phyloP scores from a whole-genome alignment of 2,113 vertebrate genomes.

The Scolopax mira region DNA sequence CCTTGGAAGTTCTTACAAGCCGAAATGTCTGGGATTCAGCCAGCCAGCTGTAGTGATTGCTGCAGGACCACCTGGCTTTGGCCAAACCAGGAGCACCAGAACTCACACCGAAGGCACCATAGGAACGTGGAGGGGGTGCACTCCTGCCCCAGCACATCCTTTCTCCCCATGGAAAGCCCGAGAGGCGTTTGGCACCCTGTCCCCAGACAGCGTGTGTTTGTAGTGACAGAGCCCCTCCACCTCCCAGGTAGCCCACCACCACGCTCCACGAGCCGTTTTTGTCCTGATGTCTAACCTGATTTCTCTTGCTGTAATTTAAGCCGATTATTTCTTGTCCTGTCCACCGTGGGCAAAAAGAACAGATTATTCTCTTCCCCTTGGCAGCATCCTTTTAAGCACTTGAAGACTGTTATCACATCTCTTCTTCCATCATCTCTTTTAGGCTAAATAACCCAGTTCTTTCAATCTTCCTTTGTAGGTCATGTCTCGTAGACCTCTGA shows the following conservation, averaged over 20 bases:
- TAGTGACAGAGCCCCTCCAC: background rate
- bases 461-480: slow-evolving; percentile 70
- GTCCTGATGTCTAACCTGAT: slow-evolving; percentile 51
- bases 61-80: background rate
- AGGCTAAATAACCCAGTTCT: slow-evolving; percentile 68
- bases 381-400: slow-evolving; percentile 62
- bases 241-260: background rate
- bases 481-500: slow-evolving; percentile 61
- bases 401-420: slow-evolving; percentile 62
- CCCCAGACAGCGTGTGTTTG: background rate
- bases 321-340: slow-evolving; percentile 63
- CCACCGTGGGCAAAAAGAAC: slow-evolving; percentile 50
- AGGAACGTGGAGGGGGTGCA: background rate
- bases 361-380: slow-evolving; percentile 60
- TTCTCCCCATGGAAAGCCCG: background rate
- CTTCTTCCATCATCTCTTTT: slow-evolving; percentile 66
- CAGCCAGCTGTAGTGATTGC: background rate
- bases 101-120: rapidly evolving
- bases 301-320: slow-evolving; percentile 62
- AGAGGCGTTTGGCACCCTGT: background rate
- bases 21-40: background rate
- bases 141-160: background rate
- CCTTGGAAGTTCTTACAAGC: background rate
- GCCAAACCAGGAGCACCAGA: background rate
- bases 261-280: background rate